Evolutionary conservation across 2,888 invertebrate genomes (phyloP), one percentile per base, ranked within the genome.

Genomic region (Galerucella pusilla): DNA sequence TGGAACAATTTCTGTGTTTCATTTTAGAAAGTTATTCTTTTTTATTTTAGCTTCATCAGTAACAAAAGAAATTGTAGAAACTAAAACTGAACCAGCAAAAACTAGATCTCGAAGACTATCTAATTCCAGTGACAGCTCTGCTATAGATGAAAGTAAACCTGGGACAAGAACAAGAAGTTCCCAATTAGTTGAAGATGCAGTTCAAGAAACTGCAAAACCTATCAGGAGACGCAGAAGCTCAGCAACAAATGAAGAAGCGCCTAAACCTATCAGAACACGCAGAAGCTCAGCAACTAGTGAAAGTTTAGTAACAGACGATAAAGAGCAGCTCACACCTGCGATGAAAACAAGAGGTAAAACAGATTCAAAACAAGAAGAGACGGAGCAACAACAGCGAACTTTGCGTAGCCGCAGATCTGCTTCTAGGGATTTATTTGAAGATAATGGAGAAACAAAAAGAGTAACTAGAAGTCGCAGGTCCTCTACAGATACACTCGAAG

Each of bases 11-110:
- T 49, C 12, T 12, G n/a, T 20, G 20, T 57, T 57, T 54, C 2
- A 42, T 20, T 66, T 16, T 12, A 28, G 1, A 49, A 25, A 57
- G 1, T 65, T 52, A n/a, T 25, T 60, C 57, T 65, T 60, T 73
- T 63, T 70, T 71, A 71, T 80, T 80, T 49, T 70, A 81, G 81
- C 74, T 28, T 75, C 78, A 10, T 59, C 77, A 11, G 25, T 80
- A 49, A 68, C 74, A n/a, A 80, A 80, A 74, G 80, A 79, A 71
- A 75, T 76, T 28, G 6, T 64, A 12, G 75, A 73, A 42, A 35
- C 35, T 9, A 78, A 76, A 61, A 42, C 35, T 9, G 75, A 74
- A 67, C 75, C 74, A 60, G 73, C 66, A 12, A 77, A 76, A 75
- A 70, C 76, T 42, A 70, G 76, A 69, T 66, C 73, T 42, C 76